Evolutionary conservation across 2,113 vertebrate species (phyloP).

Genomic region (Syngnathoides biaculeatus): DNA sequence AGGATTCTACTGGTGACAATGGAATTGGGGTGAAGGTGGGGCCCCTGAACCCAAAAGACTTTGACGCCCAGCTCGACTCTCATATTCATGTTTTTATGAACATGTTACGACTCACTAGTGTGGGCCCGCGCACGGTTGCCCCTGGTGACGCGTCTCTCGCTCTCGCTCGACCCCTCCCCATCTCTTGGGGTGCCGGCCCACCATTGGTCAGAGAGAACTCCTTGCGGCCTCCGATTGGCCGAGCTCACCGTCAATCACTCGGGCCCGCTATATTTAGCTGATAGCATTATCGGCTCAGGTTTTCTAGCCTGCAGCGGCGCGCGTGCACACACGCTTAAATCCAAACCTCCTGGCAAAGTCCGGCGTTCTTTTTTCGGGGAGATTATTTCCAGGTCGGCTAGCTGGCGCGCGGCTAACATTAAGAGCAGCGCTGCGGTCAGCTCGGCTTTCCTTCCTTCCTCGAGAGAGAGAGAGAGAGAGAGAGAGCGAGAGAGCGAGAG

Average conservation of each 20-base stretch:
- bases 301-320: constrained; percentile 30
- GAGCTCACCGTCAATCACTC: constrained; percentile 35
- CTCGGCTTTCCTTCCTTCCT: background rate
- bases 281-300: constrained; percentile 72
- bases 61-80: too few relatives aligned
- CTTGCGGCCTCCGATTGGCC: constrained; percentile 21
- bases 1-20: too few relatives aligned
- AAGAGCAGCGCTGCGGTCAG: background rate
- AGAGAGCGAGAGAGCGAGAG: background rate
- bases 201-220: constrained; percentile 48
- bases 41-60: too few relatives aligned
- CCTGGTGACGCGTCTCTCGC: constrained; percentile 67
- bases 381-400: background rate
- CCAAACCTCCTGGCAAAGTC: background rate
- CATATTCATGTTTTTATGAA: background rate
- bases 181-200: background rate
- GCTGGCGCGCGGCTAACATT: background rate
- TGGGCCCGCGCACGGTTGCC: constrained; percentile 52
- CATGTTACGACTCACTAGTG: background rate
- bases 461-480: background rate
- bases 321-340: constrained; percentile 5
- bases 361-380: background rate
- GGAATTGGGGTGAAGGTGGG: too few relatives aligned
- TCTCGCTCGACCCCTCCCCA: constrained; percentile 36
- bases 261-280: constrained; percentile 68